Evolutionary conservation across 64 coral and sea anemone species (phyloP).

Genomic region (Montipora capricornis): DNA sequence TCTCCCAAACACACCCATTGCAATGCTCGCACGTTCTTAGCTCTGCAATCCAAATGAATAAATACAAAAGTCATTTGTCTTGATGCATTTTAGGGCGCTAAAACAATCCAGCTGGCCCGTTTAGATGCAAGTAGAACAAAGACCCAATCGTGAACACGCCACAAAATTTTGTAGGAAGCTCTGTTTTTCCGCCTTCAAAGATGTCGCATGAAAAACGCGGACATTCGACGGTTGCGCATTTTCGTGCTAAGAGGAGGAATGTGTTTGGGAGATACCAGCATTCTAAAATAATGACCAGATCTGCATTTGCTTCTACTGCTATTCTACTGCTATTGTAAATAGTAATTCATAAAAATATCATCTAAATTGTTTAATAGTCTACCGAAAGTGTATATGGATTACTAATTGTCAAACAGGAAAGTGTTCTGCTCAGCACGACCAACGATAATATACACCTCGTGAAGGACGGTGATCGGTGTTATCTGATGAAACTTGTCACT

Average conservation of each 20-base stretch:
- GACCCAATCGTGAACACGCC: too few relatives aligned
- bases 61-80: neutral
- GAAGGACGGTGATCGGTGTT: neutral
- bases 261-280: constrained; percentile 29
- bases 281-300: neutral
- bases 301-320: neutral
- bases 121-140: too few relatives aligned
- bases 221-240: neutral
- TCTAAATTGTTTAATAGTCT: constrained; percentile 53
- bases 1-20: constrained; percentile 15
- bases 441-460: constrained; percentile 34
- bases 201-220: too few relatives aligned
- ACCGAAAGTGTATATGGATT: constrained; percentile 20
- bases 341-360: constrained; percentile 68
- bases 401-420: neutral
- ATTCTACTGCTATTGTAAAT: constrained; percentile 41
- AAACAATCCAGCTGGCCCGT: too few relatives aligned
- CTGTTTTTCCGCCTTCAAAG: too few relatives aligned
- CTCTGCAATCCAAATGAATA: neutral
- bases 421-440: constrained; percentile 14
- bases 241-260: neutral
- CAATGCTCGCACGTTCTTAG: neutral
- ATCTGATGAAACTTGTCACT: neutral
- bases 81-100: too few relatives aligned
- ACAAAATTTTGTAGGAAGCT: too few relatives aligned